Evolutionary conservation across 2,797 vertebrate species (phyloP).

Genomic region (Numenius phaeopus): DNA sequence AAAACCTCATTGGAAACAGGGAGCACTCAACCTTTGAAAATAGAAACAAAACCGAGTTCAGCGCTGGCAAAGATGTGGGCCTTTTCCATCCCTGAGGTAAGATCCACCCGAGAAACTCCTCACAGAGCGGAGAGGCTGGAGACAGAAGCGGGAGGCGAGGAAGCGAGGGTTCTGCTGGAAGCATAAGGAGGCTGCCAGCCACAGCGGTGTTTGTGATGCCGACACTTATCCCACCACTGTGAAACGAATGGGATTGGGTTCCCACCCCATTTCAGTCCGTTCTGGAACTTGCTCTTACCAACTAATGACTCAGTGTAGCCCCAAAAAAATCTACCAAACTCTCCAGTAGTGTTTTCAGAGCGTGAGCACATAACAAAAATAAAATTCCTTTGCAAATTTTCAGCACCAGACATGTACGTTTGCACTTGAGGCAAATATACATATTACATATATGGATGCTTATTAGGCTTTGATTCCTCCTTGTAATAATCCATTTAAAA

Average conservation of each 20-base stretch:
- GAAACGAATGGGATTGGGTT: not conserved
- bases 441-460: accelerated
- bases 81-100: not conserved
- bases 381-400: not conserved
- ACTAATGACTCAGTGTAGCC: not conserved
- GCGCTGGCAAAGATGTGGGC: not conserved
- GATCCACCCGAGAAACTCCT: not conserved
- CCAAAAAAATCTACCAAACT: not conserved
- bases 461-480: not conserved
- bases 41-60: slow-evolving; percentile 13
- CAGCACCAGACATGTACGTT: not conserved
- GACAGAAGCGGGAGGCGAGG: not conserved
- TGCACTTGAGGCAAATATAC: not conserved
- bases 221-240: accelerated
- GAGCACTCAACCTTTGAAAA: slow-evolving; percentile 1
- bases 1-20: not conserved
- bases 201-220: not conserved
- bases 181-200: not conserved
- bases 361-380: not conserved
- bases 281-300: not conserved
- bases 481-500: not conserved
- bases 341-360: not conserved
- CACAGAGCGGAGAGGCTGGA: not conserved
- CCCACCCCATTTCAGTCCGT: not conserved
- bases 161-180: not conserved